Evolutionary conservation across 30 jellyfish, hydroid and myxozoan species (phyloP), one percentile per base, ranked within the genome.

Genomic region (Turritopsis dohrnii): DNA sequence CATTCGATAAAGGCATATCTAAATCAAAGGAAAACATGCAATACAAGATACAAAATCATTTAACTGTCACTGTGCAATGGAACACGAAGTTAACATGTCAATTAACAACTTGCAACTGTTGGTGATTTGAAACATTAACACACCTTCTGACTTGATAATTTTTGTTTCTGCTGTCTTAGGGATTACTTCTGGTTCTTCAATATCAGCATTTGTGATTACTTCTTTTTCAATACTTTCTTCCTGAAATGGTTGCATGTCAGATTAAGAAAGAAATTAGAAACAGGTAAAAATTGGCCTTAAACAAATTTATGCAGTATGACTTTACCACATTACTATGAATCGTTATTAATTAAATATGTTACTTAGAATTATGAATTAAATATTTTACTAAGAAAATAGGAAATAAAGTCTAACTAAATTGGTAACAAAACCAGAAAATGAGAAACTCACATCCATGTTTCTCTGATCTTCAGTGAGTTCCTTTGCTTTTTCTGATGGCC

Each of bases 401-500:
- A n/a, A n/a, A n/a, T n/a, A n/a, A n/a, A n/a, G n/a, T n/a, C n/a
- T n/a, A n/a, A n/a, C n/a, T n/a, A n/a, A n/a, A n/a, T n/a, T n/a
- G n/a, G n/a, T n/a, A n/a, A n/a, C n/a, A n/a, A n/a, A n/a, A n/a
- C n/a, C n/a, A n/a, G n/a, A n/a, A n/a, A n/a, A n/a, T n/a, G n/a
- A n/a, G n/a, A n/a, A n/a, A n/a, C n/a, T n/a, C n/a, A n/a, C n/a
- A n/a, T n/a, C n/a, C 74, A 29, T 79, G n/a, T 69, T 81, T 53
- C 41, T 66, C 18, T 88, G 92, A 7, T 81, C 94, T 19, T 83
- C 94, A 5, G 90, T 19, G 30, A 82, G 23, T 7, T 79, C 96
- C 53, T 76, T 76, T 3, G 83, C 28, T 52, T 54, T 52, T 25
- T 85, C 98, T 13, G 93, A 60, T 19, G 96, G 92, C 41, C 99